These are phyloP conservation scores for Psylliodes chrysocephalus DNA, from an alignment of 2,888 invertebrate genomes.

Conservation along the genomic window DNA sequence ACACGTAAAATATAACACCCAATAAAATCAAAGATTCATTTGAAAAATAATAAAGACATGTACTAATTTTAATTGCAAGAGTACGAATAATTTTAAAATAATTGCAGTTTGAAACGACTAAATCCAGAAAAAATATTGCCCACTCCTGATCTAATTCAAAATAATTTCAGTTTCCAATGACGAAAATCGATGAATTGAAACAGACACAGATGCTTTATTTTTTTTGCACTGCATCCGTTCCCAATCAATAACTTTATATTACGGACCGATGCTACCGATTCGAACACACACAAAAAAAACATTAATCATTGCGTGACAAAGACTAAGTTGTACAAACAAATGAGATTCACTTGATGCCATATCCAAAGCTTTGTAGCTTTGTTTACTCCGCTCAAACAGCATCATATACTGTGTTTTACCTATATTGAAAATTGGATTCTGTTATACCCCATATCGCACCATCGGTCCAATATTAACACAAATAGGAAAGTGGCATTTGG, in stretches of 20 bases:
- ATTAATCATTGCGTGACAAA: conserved; percentile 5
- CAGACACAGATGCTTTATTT: neutral
- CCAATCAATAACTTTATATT: conserved; percentile 8
- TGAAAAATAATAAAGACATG: no score
- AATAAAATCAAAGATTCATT: no score
- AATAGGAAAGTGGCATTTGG: no score
- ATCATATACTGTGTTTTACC: no score
- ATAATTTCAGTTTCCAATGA: neutral
- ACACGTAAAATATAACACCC: no score
- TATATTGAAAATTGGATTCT: no score
- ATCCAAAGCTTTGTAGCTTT: conserved; percentile 2
- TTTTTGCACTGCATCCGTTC: neutral
- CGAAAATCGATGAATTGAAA: neutral
- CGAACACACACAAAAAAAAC: conserved; percentile 1
- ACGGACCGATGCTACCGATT: neutral
- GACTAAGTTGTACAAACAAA: conserved; percentile 13
- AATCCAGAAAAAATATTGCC: no score
- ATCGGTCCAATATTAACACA: no score
- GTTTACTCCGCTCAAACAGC: neutral
- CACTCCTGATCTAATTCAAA: neutral
- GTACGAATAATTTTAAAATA: no score
- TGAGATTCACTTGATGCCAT: conserved; percentile 2
- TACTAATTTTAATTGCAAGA: no score
- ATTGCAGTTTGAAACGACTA: no score
- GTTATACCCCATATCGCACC: no score